Base-by-base conservation (phyloP, 1,140 invertebrate genomes). In the Pseudomyrmex flavicornis region DNA sequence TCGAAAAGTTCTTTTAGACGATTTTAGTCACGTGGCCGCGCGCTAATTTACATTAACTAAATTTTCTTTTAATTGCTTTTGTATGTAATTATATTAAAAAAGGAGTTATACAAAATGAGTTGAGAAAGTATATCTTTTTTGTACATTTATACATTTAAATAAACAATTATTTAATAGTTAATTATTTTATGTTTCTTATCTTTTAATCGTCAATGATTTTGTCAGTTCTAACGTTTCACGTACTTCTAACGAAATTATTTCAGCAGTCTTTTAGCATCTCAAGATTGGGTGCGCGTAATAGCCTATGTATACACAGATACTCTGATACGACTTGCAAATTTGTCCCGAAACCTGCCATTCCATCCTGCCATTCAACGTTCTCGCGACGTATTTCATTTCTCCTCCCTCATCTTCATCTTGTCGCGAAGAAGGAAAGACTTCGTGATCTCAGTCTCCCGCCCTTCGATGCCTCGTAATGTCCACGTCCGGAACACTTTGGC, bases 401-500 rank as follows among this genome's bases (percentile, higher is more conserved):
- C 9, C 2, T 72, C 61, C 3, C 54, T 59, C 69, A 58, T 80
- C 50, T 85, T 48, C 26, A 50, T 66, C 7, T 69, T 22, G 20
- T 46, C 22, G 22, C 12, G 15, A 35, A 59, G 20, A 50, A 52
- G 54, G n/a, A 12, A 50, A 13, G 54, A 54, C 73, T 58, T 63
- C 73, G 56, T 15, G 44, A 13, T 66, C 17, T 46, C n/a, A 26
- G 17, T n/a, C 58, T 35, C 35, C 0, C 35, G 35, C 73, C 56
- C 44, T 75, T 26, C 65, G 35, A 73, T 85, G 76, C 46, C 56
- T 70, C 74, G 84, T 89, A 88, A 88, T 86, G 66, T 83, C 75
- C 48, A 73, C 83, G 87, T 91, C 86, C 86, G 85, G 63, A 82
- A 82, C 84, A 88, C 82, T 92, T 92, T 90, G 84, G 77, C 88